Evolutionary conservation across 2,113 vertebrate species (phyloP).

Genomic region (Pelobates fuscus): DNA sequence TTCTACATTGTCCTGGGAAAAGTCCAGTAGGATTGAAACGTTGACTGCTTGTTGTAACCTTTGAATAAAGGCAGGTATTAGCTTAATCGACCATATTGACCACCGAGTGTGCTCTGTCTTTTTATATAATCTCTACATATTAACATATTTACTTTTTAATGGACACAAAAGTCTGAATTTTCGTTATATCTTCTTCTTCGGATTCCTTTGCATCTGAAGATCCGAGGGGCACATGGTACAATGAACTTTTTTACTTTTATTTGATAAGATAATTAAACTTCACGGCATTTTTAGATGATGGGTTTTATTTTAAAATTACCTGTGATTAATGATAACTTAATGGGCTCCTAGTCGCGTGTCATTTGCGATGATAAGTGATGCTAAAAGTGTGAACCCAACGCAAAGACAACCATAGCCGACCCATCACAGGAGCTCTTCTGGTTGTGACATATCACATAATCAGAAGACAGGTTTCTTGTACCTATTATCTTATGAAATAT

Average conservation of each 20-base stretch:
- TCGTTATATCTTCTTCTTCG: too few species aligned
- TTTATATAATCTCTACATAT: too few species aligned
- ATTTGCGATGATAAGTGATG: not conserved
- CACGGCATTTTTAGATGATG: not conserved
- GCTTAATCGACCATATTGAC: too few species aligned
- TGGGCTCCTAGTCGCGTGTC: slow-evolving; percentile 1
- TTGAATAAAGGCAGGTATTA: too few species aligned
- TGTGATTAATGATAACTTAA: slow-evolving; percentile 26
- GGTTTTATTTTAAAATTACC: slow-evolving; percentile 9
- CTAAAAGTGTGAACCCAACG: slow-evolving; percentile 1
- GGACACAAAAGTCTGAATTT: too few species aligned
- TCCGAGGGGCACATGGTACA: not conserved
- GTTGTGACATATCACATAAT: slow-evolving; percentile 21
- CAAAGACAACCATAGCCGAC: slow-evolving; percentile 7
- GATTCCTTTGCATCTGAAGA: too few species aligned
- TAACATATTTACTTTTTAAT: too few species aligned
- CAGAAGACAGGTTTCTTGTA: slow-evolving; percentile 11
- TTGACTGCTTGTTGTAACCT: too few species aligned
- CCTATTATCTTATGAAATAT: slow-evolving; percentile 31
- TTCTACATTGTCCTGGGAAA: too few species aligned
- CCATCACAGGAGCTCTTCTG: slow-evolving; percentile 4
- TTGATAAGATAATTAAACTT: slow-evolving; percentile 35
- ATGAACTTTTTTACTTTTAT: not conserved
- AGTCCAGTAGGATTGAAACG: too few species aligned
- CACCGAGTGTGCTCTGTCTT: too few species aligned